A percentile compares a stretch with the other conserved stretches of the same genome.
Conservation (phyloP, 2,113 vertebrate genomes). For the Colossoma macropomum region DNA sequence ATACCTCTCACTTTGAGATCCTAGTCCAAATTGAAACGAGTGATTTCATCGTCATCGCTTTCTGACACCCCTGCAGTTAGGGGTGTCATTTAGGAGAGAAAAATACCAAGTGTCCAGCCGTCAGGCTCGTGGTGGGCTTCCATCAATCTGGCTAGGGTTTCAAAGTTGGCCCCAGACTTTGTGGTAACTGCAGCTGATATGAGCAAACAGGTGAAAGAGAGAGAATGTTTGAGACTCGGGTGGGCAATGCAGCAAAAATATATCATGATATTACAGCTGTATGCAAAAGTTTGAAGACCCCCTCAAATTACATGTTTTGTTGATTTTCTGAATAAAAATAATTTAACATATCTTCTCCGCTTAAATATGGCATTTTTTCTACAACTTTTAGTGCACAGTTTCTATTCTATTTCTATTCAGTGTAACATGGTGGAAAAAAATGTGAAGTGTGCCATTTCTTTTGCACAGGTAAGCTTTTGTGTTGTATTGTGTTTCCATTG, state of each 20-base stretch:
- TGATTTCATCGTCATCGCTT: slow-evolving; percentile 11
- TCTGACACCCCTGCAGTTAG: slow-evolving; percentile 28
- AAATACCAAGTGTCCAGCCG: slow-evolving; percentile 24
- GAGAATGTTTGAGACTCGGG: neutral
- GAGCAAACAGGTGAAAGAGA: slow-evolving; percentile 21
- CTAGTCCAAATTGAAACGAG: slow-evolving; percentile 36
- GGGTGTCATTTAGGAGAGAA: slow-evolving; percentile 42
- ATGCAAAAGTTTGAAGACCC: no score
- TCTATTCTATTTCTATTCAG: no score
- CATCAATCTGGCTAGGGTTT: slow-evolving; percentile 51
- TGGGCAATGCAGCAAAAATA: neutral
- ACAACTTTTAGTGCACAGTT: no score
- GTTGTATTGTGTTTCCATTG: no score
- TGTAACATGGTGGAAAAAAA: no score
- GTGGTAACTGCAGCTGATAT: slow-evolving; percentile 23
- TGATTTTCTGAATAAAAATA: no score
- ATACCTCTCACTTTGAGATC: slow-evolving; percentile 39
- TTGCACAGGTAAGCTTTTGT: no score
- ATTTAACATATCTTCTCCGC: no score
- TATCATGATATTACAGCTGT: no score
- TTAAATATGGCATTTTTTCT: no score
- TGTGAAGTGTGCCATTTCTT: no score
- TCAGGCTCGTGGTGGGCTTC: slow-evolving; percentile 6
- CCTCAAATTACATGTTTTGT: no score
- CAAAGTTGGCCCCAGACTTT: slow-evolving; percentile 17